Evolutionary conservation across 2,113 vertebrate genomes (phyloP).

Genomic region (Phocoena sinus): DNA sequence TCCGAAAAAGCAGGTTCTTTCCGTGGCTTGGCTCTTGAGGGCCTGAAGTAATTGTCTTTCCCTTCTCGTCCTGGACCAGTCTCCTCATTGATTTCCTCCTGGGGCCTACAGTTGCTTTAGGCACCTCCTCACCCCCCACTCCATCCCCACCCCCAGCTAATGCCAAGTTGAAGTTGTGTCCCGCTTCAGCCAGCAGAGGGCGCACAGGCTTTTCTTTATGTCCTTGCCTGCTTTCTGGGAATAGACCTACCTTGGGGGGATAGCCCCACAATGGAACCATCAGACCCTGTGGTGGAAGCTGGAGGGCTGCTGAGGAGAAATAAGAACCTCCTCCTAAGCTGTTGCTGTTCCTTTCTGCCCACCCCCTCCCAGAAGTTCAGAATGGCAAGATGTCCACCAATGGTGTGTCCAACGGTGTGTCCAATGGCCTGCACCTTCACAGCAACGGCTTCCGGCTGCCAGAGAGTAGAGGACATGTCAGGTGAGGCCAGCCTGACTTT

Average conservation of each 20-base stretch:
- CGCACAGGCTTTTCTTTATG: conserved; percentile 1
- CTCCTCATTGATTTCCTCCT: not conserved
- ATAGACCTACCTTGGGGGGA: not conserved
- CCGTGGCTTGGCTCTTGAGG: not conserved
- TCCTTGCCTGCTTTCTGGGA: conserved; percentile 24
- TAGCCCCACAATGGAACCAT: not conserved
- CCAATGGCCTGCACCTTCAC: conserved; percentile 92
- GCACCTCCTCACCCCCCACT: not conserved
- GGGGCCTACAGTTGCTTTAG: not conserved
- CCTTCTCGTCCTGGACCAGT: not conserved
- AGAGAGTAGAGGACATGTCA: conserved; percentile 78
- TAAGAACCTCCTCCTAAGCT: not conserved
- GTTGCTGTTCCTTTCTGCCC: conserved; percentile 35
- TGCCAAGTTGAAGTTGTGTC: not conserved
- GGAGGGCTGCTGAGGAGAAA: not conserved
- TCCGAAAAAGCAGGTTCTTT: not conserved
- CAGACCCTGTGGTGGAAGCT: not conserved
- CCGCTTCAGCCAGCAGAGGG: conserved; percentile 61
- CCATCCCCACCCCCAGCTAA: not conserved
- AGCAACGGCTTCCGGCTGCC: conserved; percentile 88
- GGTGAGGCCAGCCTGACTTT: conserved; percentile 76
- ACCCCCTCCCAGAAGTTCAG: conserved; percentile 85
- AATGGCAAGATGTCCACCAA: conserved; percentile 94
- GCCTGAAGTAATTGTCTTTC: not conserved
- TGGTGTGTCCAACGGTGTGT: conserved; percentile 82